Percentiles rank a stretch among this genome's conserved stretches.
Evolutionary conservation across 1,140 invertebrate species (phyloP).

Genomic region (Drosophila repleta): DNA sequence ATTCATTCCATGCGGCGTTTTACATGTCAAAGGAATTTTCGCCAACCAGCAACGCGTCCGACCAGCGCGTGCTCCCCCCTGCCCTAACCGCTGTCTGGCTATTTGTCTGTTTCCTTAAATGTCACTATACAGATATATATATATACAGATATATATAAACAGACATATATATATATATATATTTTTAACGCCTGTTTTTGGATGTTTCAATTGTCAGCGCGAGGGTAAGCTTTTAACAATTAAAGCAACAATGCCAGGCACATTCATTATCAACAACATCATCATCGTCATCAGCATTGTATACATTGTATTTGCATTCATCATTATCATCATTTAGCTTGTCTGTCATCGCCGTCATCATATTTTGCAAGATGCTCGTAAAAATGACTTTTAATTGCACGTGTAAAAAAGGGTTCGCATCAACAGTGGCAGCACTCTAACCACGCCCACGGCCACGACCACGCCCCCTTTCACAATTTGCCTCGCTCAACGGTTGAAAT

Average conservation of each 20-base stretch:
- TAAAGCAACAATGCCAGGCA: slow-evolving; percentile 55
- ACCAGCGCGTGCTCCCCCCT: slow-evolving; percentile 25
- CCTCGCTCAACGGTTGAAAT: slow-evolving; percentile 45
- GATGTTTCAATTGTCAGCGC: slow-evolving; percentile 42
- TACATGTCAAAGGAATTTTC: slow-evolving; percentile 70
- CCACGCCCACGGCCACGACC: neutral
- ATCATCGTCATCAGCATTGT: slow-evolving; percentile 10
- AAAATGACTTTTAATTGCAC: slow-evolving; percentile 74
- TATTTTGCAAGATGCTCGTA: slow-evolving; percentile 76
- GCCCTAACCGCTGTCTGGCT: slow-evolving; percentile 1
- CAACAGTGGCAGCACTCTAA: slow-evolving; percentile 38
- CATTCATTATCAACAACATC: slow-evolving; percentile 2
- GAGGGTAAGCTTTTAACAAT: slow-evolving; percentile 40
- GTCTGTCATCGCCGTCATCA: slow-evolving; percentile 63
- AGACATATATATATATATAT: neutral
- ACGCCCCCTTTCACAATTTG: neutral
- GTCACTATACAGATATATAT: neutral
- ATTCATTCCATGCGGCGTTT: slow-evolving; percentile 53
- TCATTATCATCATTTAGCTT: slow-evolving; percentile 35
- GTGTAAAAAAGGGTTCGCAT: slow-evolving; percentile 61
- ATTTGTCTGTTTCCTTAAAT: slow-evolving; percentile 48
- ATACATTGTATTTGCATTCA: neutral
- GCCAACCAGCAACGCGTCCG: slow-evolving; percentile 20
- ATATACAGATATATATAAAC: slow-evolving; percentile 12
- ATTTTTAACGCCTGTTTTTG: slow-evolving; percentile 22